Evolutionary conservation across 2,888 invertebrate species (phyloP).

Genomic region (Agonopterix alstromeriana): DNA sequence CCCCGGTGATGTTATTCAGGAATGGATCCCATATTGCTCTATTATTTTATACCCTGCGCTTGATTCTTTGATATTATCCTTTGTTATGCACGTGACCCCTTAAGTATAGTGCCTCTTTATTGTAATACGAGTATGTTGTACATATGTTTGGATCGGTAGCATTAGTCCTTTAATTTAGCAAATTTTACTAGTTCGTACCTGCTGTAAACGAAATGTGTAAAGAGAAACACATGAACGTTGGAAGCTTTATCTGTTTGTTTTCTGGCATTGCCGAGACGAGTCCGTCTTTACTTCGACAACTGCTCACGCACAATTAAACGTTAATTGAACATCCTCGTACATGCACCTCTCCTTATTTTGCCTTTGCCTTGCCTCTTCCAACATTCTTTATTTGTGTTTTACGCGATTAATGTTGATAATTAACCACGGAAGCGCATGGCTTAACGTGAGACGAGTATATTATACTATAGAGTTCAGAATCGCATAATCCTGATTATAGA

Average conservation of each 20-base stretch:
- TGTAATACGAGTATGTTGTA: constrained; percentile 20
- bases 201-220: constrained; percentile 34
- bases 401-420: constrained; percentile 40
- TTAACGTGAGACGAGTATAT: constrained; percentile 40
- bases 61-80: constrained; percentile 33
- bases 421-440: constrained; percentile 68
- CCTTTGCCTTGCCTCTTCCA: constrained; percentile 61
- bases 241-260: constrained; percentile 77
- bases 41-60: constrained; percentile 39
- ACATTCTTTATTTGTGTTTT: constrained; percentile 36
- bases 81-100: constrained; percentile 38
- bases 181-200: constrained; percentile 25
- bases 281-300: constrained; percentile 42
- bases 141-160: constrained; percentile 33
- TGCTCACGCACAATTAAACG: constrained; percentile 38
- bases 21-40: constrained; percentile 49
- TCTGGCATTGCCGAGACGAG: constrained; percentile 71
- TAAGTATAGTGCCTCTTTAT: constrained; percentile 1
- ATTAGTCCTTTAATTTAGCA: constrained; percentile 35
- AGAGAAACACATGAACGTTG: constrained; percentile 38
- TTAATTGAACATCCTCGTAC: constrained; percentile 29
- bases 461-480: constrained; percentile 28
- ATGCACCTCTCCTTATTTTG: constrained; percentile 68
- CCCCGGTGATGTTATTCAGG: constrained; percentile 48
- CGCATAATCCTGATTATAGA: constrained; percentile 30